phyloP scores from a whole-genome alignment of 1,140 invertebrate species.

The Melitaea cinxia region DNA sequence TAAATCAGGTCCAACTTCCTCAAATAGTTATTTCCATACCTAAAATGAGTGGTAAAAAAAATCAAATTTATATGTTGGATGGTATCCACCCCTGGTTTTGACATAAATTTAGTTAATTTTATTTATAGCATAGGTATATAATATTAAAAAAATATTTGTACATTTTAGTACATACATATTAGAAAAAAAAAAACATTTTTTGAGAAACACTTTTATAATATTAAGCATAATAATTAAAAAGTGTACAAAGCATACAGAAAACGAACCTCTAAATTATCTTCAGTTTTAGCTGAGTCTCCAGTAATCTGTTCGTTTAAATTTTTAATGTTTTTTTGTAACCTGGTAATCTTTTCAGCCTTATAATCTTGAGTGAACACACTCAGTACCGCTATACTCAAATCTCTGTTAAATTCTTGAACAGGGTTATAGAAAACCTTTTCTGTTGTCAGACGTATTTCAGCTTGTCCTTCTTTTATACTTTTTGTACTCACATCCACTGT shows the following conservation, averaged over 20 bases:
- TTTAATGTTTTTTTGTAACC: conserved; percentile 34
- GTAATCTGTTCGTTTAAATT: conserved; percentile 39
- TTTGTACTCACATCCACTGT: conserved; percentile 36
- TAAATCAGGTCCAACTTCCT: too few species aligned
- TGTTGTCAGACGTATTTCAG: conserved; percentile 85
- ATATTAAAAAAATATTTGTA: too few species aligned
- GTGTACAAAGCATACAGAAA: conserved; percentile 1
- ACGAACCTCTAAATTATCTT: conserved; percentile 30
- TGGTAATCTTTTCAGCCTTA: conserved; percentile 48
- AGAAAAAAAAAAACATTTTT: too few species aligned
- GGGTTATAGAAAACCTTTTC: conserved; percentile 97
- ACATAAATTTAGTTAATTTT: too few species aligned
- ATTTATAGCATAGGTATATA: too few species aligned
- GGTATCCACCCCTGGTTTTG: too few species aligned
- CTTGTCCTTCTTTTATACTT: conserved; percentile 86
- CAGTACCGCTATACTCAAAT: conserved; percentile 90
- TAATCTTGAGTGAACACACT: conserved; percentile 82
- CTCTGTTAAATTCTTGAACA: conserved; percentile 98
- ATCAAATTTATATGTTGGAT: too few species aligned
- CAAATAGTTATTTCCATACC: too few species aligned
- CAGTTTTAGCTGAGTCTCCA: conserved; percentile 32
- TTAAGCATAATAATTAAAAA: too few species aligned
- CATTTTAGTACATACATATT: too few species aligned
- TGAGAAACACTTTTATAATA: too few species aligned
- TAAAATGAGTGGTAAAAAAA: too few species aligned